Percentiles rank a stretch among this genome's conserved stretches.
Conservation (phyloP, 2,797 vertebrate species). For the Podarcis lilfordi region DNA sequence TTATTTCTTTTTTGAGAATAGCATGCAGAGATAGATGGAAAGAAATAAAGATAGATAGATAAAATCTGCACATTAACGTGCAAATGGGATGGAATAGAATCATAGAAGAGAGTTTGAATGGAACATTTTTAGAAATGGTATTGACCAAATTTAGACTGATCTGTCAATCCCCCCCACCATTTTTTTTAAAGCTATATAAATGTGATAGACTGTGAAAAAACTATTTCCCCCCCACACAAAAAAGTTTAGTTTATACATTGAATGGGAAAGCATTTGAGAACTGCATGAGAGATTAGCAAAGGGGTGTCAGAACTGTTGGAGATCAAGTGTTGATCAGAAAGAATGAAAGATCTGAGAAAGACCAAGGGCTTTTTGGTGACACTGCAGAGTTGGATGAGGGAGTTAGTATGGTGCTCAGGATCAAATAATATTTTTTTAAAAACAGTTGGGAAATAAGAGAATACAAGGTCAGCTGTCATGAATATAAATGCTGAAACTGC, state of each 20-base stretch:
- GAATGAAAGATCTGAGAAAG: background rate
- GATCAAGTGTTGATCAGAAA: background rate
- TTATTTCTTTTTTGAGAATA: too few relatives aligned
- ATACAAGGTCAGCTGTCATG: background rate
- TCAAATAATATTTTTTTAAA: background rate
- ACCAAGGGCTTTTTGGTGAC: background rate
- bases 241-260: background rate
- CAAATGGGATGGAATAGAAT: too few relatives aligned
- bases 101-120: too few relatives aligned
- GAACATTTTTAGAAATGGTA: too few relatives aligned
- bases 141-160: too few relatives aligned
- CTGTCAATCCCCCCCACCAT: too few relatives aligned
- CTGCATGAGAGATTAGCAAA: background rate
- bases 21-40: too few relatives aligned
- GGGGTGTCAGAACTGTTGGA: background rate
- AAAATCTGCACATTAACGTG: too few relatives aligned
- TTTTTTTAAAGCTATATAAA: background rate
- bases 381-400: background rate
- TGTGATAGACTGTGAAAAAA: background rate
- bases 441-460: fast-evolving
- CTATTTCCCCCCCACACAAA: too few relatives aligned
- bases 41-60: too few relatives aligned
- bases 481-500: background rate
- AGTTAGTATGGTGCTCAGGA: fast-evolving
- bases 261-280: background rate